Percentiles rank a stretch among this genome's conserved stretches.
These are phyloP conservation scores for Eciton burchellii DNA, from an alignment of 1,140 invertebrate genomes.

Conservation along the genomic window DNA sequence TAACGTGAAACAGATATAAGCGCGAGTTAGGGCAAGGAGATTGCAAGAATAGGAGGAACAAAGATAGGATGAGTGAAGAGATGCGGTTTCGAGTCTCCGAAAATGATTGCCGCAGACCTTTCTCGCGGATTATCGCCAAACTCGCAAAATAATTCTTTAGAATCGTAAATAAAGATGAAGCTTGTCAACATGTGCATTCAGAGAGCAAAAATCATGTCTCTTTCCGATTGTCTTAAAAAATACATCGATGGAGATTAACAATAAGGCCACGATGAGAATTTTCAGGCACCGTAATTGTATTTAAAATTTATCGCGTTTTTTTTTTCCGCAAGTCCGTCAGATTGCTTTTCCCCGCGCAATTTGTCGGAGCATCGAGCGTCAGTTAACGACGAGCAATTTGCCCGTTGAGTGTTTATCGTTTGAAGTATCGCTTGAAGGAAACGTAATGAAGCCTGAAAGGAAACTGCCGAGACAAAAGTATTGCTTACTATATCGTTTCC, in stretches of 20 bases:
- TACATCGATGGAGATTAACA: constrained; percentile 36
- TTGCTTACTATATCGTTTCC: constrained; percentile 55
- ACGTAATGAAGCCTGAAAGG: constrained; percentile 72
- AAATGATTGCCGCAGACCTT: constrained; percentile 60
- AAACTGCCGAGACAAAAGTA: constrained; percentile 66
- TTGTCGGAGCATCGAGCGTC: constrained; percentile 64
- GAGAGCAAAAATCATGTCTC: constrained; percentile 1
- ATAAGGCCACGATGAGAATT: constrained; percentile 52
- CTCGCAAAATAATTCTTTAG: not conserved
- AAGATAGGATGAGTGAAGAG: constrained; percentile 21
- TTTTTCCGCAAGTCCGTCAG: constrained; percentile 63
- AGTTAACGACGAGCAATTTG: constrained; percentile 75
- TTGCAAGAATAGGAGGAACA: constrained; percentile 9
- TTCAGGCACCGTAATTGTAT: constrained; percentile 69
- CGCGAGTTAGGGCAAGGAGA: constrained; percentile 15
- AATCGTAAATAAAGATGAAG: not conserved
- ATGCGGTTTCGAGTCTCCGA: constrained; percentile 38
- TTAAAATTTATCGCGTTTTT: constrained; percentile 73
- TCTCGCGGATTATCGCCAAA: not conserved
- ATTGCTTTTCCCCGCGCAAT: constrained; percentile 69
- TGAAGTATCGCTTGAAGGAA: constrained; percentile 69
- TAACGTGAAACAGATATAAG: constrained; percentile 53
- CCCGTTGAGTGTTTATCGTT: constrained; percentile 75
- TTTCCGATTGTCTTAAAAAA: constrained; percentile 4
- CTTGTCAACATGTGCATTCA: not conserved